Conservation (phyloP, 1,140 invertebrate species). For the Ips typographus region DNA sequence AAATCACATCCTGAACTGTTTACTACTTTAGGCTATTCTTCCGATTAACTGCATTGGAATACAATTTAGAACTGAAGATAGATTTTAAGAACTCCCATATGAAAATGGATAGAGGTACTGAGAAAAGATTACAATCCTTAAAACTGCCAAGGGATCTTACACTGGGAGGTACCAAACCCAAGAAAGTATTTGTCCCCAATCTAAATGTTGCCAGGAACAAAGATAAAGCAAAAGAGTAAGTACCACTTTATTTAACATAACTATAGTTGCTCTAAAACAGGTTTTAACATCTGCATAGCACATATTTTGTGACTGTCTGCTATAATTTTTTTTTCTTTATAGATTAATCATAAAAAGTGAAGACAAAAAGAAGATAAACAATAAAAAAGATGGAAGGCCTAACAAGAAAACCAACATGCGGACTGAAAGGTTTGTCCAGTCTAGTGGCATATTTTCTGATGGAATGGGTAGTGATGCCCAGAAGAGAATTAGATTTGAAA, state of each 20-base stretch:
- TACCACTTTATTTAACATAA: background rate
- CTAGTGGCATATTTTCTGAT: conserved; percentile 43
- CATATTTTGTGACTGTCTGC: background rate
- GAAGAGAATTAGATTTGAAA: conserved; percentile 18
- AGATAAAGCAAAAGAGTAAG: conserved; percentile 44
- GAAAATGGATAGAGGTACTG: conserved; percentile 11
- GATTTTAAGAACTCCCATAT: conserved; percentile 1
- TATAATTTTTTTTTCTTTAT: conserved; percentile 6
- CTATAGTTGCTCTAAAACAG: background rate
- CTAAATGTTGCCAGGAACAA: conserved; percentile 44
- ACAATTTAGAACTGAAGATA: too few relatives aligned
- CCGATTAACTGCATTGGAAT: too few relatives aligned
- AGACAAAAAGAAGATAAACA: conserved; percentile 29
- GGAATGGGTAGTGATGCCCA: conserved; percentile 35
- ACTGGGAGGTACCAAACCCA: conserved; percentile 45
- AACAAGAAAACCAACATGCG: conserved; percentile 27
- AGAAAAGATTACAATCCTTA: conserved; percentile 42
- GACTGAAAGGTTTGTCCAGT: conserved; percentile 38
- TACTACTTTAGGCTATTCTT: too few relatives aligned
- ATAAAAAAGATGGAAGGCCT: conserved; percentile 25
- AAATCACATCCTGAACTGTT: too few relatives aligned
- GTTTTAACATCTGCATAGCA: background rate
- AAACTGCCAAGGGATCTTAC: conserved; percentile 44
- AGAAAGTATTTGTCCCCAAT: conserved; percentile 44
- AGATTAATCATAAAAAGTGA: conserved; percentile 34